A percentile compares a stretch with the other conserved stretches of the same genome.
Conservation (phyloP, 2,113 vertebrate genomes). For the Petromus typicus region DNA sequence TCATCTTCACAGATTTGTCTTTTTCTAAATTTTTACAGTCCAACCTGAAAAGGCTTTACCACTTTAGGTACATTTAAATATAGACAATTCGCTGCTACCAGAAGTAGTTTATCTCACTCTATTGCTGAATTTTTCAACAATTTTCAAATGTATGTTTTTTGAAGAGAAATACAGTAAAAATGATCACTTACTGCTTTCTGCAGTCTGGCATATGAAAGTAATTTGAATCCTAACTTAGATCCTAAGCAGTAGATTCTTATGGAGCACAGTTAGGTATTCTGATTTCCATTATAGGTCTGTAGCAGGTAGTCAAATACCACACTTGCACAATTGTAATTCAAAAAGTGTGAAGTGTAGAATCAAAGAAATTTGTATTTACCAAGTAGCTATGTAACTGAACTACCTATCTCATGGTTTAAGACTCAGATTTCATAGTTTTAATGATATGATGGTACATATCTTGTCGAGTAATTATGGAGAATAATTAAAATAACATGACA, state of each 20-base stretch:
- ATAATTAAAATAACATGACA: not conserved
- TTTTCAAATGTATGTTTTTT: too few relatives aligned
- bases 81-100: not conserved
- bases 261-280: not conserved
- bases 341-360: not conserved
- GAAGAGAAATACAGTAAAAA: not conserved
- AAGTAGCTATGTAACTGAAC: not conserved
- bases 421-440: not conserved
- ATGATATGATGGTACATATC: not conserved
- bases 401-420: too few relatives aligned
- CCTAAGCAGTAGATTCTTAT: not conserved
- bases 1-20: not conserved
- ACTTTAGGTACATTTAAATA: not conserved
- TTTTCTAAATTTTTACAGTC: not conserved
- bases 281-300: not conserved
- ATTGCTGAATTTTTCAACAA: not conserved
- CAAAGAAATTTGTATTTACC: not conserved
- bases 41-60: not conserved
- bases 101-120: not conserved
- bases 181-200: not conserved
- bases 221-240: not conserved
- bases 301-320: not conserved
- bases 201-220: not conserved
- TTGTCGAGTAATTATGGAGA: not conserved
- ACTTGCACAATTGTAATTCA: not conserved